Percentiles rank a stretch among this genome's conserved stretches.
Evolutionary conservation across 2,888 invertebrate genomes (phyloP).

Genomic region (Meiosimyza platycephala): DNA sequence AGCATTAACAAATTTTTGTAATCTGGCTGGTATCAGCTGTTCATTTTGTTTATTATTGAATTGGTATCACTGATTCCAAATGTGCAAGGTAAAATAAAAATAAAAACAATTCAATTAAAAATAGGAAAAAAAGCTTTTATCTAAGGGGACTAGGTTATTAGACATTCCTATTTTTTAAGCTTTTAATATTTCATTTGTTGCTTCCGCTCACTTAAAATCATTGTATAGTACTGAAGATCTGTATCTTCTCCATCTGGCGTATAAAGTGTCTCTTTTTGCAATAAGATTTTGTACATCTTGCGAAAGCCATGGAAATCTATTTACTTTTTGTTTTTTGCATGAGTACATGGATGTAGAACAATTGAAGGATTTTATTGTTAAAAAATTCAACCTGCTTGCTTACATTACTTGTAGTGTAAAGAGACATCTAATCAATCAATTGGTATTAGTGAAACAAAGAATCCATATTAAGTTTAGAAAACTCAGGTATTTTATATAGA

Average conservation of each 20-base stretch:
- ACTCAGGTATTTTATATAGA: too few relatives aligned
- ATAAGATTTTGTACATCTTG: slow-evolving; percentile 3
- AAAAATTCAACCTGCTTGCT: neutral
- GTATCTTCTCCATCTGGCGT: slow-evolving; percentile 2
- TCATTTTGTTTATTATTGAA: too few relatives aligned
- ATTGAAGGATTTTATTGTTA: neutral
- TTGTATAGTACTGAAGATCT: neutral
- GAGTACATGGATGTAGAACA: neutral
- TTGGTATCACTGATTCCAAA: too few relatives aligned
- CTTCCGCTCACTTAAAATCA: neutral
- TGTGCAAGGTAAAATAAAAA: too few relatives aligned
- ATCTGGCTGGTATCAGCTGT: too few relatives aligned
- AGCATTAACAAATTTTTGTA: too few relatives aligned
- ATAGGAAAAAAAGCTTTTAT: too few relatives aligned
- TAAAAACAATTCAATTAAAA: too few relatives aligned
- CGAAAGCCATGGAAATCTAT: neutral
- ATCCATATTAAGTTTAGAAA: neutral
- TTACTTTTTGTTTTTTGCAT: neutral
- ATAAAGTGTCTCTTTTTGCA: slow-evolving; percentile 11
- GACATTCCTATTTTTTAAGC: too few relatives aligned
- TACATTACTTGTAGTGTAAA: neutral
- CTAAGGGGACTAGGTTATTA: too few relatives aligned
- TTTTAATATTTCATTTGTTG: too few relatives aligned
- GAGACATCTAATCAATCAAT: neutral
- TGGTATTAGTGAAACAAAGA: neutral